Percentiles rank a stretch among this genome's conserved stretches.
These are phyloP conservation scores for Scaptodrosophila latifasciaeformis DNA, from an alignment of 2,888 invertebrate genomes.

Conservation along the genomic window DNA sequence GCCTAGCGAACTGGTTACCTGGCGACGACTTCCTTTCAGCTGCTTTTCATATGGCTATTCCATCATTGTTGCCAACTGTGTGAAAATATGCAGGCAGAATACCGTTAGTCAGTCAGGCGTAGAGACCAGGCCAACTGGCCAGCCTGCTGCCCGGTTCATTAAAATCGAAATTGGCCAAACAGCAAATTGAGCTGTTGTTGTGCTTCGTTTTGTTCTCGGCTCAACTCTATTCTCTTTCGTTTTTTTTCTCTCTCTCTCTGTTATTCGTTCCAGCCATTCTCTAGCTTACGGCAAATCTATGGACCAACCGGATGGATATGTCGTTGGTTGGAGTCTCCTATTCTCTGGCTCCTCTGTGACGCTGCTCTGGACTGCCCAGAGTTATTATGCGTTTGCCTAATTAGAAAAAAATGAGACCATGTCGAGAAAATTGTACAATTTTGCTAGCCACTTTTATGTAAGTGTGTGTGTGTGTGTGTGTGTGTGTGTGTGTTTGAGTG, in stretches of 20 bases:
- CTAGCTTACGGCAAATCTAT: too few relatives aligned
- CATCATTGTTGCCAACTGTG: background rate
- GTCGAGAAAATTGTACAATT: conserved; percentile 24
- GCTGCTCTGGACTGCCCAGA: conserved; percentile 18
- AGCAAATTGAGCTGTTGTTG: conserved; percentile 23
- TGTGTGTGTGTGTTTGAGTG: conserved; percentile 12
- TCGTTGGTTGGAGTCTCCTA: too few relatives aligned
- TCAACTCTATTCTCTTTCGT: too few relatives aligned
- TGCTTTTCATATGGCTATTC: too few relatives aligned
- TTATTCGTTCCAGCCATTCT: conserved; percentile 2
- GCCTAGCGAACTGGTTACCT: background rate
- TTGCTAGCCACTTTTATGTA: background rate
- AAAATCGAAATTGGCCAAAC: conserved; percentile 34
- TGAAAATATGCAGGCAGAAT: background rate
- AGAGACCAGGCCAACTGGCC: background rate
- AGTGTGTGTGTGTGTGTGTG: conserved; percentile 9
- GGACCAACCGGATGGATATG: background rate
- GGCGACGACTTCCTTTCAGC: background rate
- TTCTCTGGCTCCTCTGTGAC: conserved; percentile 2
- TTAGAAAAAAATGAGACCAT: conserved; percentile 28
- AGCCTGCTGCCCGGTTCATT: conserved; percentile 24
- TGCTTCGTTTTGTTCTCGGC: too few relatives aligned
- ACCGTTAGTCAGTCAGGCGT: background rate
- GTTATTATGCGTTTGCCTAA: conserved; percentile 52
- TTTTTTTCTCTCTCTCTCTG: conserved; percentile 11